A percentile compares a stretch with the other conserved stretches of the same genome.
These are phyloP conservation scores for Catostomus latipinnis DNA, from an alignment of 2,797 vertebrate genomes.

Conservation along the genomic window DNA sequence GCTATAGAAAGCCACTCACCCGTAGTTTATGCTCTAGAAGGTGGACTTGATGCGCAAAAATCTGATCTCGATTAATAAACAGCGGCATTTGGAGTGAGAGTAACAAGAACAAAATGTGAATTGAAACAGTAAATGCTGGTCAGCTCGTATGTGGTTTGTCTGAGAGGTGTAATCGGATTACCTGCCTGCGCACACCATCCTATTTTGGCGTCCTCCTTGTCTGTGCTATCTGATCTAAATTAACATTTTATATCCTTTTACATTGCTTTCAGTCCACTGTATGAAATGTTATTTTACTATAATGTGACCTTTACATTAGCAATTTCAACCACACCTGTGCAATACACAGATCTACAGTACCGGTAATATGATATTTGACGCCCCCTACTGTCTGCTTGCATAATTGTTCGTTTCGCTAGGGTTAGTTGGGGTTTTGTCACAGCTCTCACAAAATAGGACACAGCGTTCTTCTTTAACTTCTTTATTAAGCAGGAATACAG, in stretches of 20 bases:
- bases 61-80: conserved; percentile 76
- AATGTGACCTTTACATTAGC: neutral
- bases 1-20: conserved; percentile 60
- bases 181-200: conserved; percentile 11
- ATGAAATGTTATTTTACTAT: neutral
- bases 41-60: conserved; percentile 77
- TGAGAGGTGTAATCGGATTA: conserved; percentile 46
- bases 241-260: neutral
- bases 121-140: neutral
- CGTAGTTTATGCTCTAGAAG: conserved; percentile 79
- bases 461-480: conserved; percentile 10
- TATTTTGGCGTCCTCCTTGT: conserved; percentile 8
- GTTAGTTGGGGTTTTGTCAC: neutral
- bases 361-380: conserved; percentile 5
- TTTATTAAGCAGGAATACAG: conserved; percentile 63
- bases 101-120: neutral
- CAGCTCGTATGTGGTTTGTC: neutral
- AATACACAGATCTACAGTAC: neutral
- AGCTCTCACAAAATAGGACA: neutral
- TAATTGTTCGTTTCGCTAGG: no score
- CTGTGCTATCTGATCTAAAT: conserved; percentile 9
- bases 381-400: conserved; percentile 17
- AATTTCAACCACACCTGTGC: neutral
- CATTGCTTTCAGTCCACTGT: neutral
- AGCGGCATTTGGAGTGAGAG: conserved; percentile 70